Evolutionary conservation across 92 coral and sea anemone genomes (phyloP).

Genomic region (Phymanthus crucifer): DNA sequence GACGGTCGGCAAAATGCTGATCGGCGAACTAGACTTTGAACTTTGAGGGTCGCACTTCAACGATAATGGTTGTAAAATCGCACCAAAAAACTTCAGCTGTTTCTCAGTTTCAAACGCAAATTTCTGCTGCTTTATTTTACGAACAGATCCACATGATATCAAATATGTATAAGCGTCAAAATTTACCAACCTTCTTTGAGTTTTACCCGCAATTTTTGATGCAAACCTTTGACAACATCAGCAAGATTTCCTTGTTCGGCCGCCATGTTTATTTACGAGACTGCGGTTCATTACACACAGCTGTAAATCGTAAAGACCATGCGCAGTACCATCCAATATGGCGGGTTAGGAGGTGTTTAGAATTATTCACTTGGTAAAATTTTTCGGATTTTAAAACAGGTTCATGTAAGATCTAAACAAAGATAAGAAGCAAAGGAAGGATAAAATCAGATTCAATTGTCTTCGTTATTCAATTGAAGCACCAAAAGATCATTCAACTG

Average conservation of each 20-base stretch:
- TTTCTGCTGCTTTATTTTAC: background rate
- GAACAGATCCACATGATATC: background rate
- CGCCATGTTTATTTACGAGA: constrained; percentile 50
- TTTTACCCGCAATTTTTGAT: constrained; percentile 69
- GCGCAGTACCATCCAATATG: constrained; percentile 37
- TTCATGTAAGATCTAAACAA: background rate
- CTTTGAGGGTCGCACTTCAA: too few relatives aligned
- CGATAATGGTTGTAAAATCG: too few relatives aligned
- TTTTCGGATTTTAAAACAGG: too few relatives aligned
- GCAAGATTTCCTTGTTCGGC: constrained; percentile 67
- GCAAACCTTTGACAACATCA: constrained; percentile 83
- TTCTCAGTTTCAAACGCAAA: background rate
- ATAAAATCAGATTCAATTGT: background rate
- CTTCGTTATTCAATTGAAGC: background rate
- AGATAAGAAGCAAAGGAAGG: background rate
- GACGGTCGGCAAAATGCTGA: too few relatives aligned
- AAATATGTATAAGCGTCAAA: background rate
- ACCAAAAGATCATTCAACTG: background rate
- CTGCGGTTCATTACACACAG: constrained; percentile 32
- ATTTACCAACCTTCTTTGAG: constrained; percentile 62
- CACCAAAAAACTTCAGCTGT: too few relatives aligned
- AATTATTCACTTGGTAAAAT: background rate
- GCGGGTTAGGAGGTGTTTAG: constrained; percentile 17
- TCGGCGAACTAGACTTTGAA: too few relatives aligned
- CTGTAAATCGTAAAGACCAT: constrained; percentile 17